phyloP scores from a whole-genome alignment of 2,888 invertebrate species.

The Anodontia alba region DNA sequence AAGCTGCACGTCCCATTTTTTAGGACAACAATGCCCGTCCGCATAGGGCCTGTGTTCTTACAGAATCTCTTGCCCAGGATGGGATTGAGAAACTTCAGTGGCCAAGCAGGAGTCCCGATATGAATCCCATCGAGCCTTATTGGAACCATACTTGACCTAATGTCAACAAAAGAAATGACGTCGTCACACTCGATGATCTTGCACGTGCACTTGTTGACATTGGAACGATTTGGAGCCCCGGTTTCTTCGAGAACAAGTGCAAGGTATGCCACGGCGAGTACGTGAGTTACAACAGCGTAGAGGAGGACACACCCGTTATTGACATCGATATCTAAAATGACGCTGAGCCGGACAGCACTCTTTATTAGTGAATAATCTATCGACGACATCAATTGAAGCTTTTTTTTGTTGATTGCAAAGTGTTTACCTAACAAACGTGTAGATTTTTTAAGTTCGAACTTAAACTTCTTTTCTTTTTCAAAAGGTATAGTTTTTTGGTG shows the following conservation, averaged over 20 bases:
- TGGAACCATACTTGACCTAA: neutral
- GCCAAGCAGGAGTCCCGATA: neutral
- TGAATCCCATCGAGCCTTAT: neutral
- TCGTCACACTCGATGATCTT: neutral
- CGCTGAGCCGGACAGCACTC: neutral
- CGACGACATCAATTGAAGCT: neutral
- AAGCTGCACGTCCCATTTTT: neutral
- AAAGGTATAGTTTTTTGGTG: neutral
- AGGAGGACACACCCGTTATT: neutral
- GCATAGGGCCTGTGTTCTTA: neutral
- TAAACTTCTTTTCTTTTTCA: neutral
- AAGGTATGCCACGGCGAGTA: neutral
- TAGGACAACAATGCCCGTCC: neutral
- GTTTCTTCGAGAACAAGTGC: neutral
- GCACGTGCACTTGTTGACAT: neutral
- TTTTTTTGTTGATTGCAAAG: neutral
- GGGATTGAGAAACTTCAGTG: neutral
- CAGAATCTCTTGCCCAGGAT: neutral
- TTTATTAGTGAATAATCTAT: neutral
- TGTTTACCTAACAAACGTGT: neutral
- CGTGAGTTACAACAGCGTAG: neutral
- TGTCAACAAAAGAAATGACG: neutral
- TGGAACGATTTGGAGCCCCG: neutral
- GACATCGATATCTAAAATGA: neutral
- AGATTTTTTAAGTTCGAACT: neutral